Base-by-base conservation (phyloP, 2,797 vertebrate species). In the Falco peregrinus region DNA sequence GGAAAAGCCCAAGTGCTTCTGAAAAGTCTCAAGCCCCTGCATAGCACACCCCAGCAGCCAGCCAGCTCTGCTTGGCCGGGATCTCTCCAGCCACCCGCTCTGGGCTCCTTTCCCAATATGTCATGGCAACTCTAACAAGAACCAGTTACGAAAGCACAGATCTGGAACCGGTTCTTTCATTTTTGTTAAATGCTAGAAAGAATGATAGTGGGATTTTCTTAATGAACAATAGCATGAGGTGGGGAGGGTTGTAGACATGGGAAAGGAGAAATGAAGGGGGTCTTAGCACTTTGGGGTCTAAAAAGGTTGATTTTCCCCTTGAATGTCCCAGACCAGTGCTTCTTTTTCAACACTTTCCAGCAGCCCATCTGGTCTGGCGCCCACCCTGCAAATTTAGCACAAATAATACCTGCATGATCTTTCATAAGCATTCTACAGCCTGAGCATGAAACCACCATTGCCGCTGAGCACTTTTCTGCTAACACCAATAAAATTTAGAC, bases 71-170 rank as follows among this genome's bases (percentile, higher is more conserved):
- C 85, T 75, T 75, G 85, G 77, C 63, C 0, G 2, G 41, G 47
- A 60, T 43, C 29, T 88, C 45, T 82, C 80, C 57, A 60, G 41
- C 89, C 83, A 33, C 53, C 47, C 29, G 0, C 61, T 77, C 84
- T 70, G 71, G 94, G 94, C 87, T 82, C 70, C 57, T 65, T 53
- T 87, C 90, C 92, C 70, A 61, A 78, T 67, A 47, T 70, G 75
- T 57, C 37, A 3, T 67, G 84, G 70, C 2, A 10, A 64, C 31
- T 90, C 56, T 92, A 90, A 94, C 70, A 56, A 85, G 80, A 95
- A 81, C 51, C 87, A 90, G 79, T 82, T 92, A 77, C 33, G 71
- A 90, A 81, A 90, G 37, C 79, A 90, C 11, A 39, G 48, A 60
- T 69, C 57, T 92, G 87, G 75, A 90, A 82, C 37, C 28, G 22